phyloP scores from a whole-genome alignment of 2,888 invertebrate species.

The Esperia sulphurella region DNA sequence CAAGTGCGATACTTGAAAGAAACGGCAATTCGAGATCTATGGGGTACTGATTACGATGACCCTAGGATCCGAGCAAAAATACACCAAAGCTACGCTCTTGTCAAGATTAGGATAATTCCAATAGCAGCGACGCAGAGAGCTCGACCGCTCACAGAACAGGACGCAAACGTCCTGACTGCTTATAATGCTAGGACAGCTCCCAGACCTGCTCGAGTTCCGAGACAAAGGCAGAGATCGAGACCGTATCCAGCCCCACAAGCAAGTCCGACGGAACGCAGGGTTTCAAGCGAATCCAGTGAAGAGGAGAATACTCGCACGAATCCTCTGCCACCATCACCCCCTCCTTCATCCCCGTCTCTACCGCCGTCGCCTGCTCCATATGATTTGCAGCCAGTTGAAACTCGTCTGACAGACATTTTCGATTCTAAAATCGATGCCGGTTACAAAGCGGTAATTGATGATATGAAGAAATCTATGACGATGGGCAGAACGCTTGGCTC shows the following conservation, averaged over 20 bases:
- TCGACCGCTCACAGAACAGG: constrained; percentile 71
- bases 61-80: constrained; percentile 70
- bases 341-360: constrained; percentile 66
- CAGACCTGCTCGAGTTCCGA: constrained; percentile 58
- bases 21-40: constrained; percentile 73
- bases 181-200: constrained; percentile 75
- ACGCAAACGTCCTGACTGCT: constrained; percentile 72
- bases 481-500: constrained; percentile 69
- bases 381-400: constrained; percentile 67
- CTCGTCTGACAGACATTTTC: constrained; percentile 67
- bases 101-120: constrained; percentile 73
- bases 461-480: constrained; percentile 77
- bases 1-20: constrained; percentile 74
- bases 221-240: constrained; percentile 52
- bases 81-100: constrained; percentile 71
- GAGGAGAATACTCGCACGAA: constrained; percentile 63
- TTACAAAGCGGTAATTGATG: constrained; percentile 75
- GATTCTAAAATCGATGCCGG: constrained; percentile 76
- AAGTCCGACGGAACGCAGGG: constrained; percentile 49
- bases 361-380: constrained; percentile 69
- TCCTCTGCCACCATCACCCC: constrained; percentile 63
- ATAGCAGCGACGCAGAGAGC: constrained; percentile 67
- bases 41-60: constrained; percentile 73
- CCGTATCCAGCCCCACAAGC: constrained; percentile 60
- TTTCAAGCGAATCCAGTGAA: constrained; percentile 71